phyloP scores from a whole-genome alignment of 2,113 vertebrate genomes.

The Protobothrops flavoviridis region DNA sequence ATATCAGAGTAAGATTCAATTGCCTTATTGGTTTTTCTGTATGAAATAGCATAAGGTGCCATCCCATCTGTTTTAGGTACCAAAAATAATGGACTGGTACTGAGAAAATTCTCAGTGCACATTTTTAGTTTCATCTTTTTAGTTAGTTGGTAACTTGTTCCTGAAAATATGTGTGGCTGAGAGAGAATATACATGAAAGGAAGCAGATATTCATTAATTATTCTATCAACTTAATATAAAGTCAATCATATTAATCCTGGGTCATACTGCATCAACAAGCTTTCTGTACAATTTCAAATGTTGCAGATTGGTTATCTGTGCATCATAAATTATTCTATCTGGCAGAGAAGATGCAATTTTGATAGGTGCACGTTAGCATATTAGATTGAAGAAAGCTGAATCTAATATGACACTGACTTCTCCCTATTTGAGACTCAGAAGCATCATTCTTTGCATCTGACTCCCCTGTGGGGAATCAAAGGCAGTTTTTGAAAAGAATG shows the following conservation, averaged over 20 bases:
- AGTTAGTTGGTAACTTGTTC: neutral
- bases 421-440: neutral
- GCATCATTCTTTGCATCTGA: neutral
- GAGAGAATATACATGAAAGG: neutral
- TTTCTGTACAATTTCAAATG: neutral
- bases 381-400: neutral
- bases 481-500: neutral
- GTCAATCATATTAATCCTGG: neutral
- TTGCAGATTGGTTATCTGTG: neutral
- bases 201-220: neutral
- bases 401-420: neutral
- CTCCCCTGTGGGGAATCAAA: neutral
- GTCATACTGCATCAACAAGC: neutral
- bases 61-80: neutral
- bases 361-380: neutral
- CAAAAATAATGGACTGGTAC: neutral
- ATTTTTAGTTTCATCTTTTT: neutral
- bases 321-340: neutral
- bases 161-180: neutral
- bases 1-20: neutral
- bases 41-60: too few species aligned
- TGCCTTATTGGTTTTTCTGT: neutral
- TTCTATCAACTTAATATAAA: neutral
- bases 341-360: neutral
- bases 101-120: neutral